phyloP scores from a whole-genome alignment of 2,113 vertebrate species.

The Aegithalos caudatus region DNA sequence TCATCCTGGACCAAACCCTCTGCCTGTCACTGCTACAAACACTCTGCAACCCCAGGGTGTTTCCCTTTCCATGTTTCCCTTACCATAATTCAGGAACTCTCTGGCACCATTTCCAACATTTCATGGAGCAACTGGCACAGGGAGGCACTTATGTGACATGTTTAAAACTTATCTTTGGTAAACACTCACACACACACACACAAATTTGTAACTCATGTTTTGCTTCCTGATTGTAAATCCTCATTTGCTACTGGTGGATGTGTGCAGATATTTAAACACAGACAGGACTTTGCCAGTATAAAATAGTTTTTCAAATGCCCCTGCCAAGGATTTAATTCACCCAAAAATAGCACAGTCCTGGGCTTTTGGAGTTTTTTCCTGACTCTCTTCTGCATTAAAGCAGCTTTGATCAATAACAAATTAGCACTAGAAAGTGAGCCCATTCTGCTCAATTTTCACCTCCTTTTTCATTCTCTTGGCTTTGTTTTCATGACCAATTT shows the following conservation, averaged over 20 bases:
- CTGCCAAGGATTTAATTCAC: not conserved
- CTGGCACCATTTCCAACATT: not conserved
- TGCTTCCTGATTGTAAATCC: not conserved
- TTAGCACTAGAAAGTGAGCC: not conserved
- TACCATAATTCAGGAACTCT: not conserved
- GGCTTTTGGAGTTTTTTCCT: not conserved
- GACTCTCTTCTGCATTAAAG: not conserved
- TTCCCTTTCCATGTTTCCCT: not conserved
- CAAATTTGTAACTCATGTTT: not conserved
- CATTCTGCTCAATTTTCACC: not conserved
- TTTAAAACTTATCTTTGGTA: slow-evolving; percentile 74
- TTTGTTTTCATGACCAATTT: not conserved
- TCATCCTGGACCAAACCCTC: not conserved
- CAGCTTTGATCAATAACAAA: not conserved
- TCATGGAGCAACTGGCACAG: slow-evolving; percentile 19
- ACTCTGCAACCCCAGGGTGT: not conserved
- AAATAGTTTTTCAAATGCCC: slow-evolving; percentile 1
- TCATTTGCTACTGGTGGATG: not conserved
- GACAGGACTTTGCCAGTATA: not conserved
- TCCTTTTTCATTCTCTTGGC: not conserved
- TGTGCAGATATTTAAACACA: not conserved
- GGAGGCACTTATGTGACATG: slow-evolving; percentile 73
- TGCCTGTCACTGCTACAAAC: fast-evolving
- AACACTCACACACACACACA: not conserved
- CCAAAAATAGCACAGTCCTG: not conserved